phyloP scores from a whole-genome alignment of 1,140 invertebrate genomes.

The Spodoptera litura region DNA sequence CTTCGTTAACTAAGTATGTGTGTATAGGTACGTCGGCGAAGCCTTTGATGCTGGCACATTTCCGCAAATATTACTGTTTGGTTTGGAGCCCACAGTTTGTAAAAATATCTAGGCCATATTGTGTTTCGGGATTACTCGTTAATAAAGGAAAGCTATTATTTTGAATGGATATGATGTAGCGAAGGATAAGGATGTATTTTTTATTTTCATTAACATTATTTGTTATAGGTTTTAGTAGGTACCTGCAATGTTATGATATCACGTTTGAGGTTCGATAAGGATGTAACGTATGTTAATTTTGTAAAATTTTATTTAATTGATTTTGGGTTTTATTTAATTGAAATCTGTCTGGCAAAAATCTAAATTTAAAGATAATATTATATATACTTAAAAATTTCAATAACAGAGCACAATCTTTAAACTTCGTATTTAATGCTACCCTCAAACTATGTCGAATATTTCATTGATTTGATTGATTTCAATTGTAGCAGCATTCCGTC shows the following conservation, averaged over 20 bases:
- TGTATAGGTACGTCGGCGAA: constrained; percentile 13
- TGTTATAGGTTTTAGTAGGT: neutral
- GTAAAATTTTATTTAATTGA: too few species aligned
- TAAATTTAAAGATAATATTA: too few species aligned
- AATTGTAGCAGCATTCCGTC: too few species aligned
- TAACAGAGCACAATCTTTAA: too few species aligned
- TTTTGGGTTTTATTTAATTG: too few species aligned
- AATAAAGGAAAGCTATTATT: neutral
- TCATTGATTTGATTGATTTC: too few species aligned
- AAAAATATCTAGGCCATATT: neutral
- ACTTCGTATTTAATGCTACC: too few species aligned
- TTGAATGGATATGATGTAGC: neutral
- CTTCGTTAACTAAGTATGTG: constrained; percentile 19
- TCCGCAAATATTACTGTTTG: constrained; percentile 30
- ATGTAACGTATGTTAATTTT: too few species aligned
- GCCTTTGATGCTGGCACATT: constrained; percentile 33
- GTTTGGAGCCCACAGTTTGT: constrained; percentile 8
- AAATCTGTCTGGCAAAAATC: too few species aligned
- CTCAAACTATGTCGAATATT: too few species aligned
- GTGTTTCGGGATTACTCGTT: neutral
- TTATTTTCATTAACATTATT: neutral
- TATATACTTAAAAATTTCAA: too few species aligned
- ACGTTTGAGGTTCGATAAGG: too few species aligned
- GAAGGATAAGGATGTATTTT: neutral
- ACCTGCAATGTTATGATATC: neutral